Base-by-base conservation (phyloP, 1,140 invertebrate genomes). In the Pseudomyrmex gracilis region DNA sequence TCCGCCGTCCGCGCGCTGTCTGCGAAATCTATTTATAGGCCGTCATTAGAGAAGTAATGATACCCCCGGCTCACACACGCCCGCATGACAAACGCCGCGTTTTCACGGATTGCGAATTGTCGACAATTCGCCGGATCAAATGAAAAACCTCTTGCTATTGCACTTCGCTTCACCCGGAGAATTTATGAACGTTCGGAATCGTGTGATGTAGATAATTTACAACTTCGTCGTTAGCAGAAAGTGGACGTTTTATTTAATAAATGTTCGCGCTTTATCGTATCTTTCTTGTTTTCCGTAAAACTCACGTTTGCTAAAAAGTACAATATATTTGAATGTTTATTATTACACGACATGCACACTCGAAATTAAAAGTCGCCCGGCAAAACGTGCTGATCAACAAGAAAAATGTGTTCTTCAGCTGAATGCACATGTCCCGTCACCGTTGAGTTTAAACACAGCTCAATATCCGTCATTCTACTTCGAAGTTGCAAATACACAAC, bases 1-100 rank as follows among this genome's bases (percentile, higher is more conserved):
- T 60, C 66, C 17, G 15, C 53, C n/a, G 15, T 22, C 5, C 34
- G 4, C 34, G 34, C 12, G 47, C 60, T 49, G 47, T 70, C 66
- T 34, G 53, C 12, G 2, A 45, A 80, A 80, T 58, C 66, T 58
- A 80, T 80, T 80, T 71, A 71, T 49, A 58, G 43, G 15, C 20
- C 47, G 64, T 20, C 34, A 78, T 78, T 78, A 70, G 15, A 47
- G 64, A 12, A 45, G 51, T 78, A 58, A 78, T 78, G 20, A 80
- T 60, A 15, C 68, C 15, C 7, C 15, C 7, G 53, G 34, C 34
- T 34, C 34, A 34, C 34, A 0, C 34, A 4, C 43, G 13, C 10
- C 17, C 43, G 34, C 43, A 57, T 78, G 20, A 78, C 74, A 55
- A 47, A 57, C 12, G 20, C 49, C 43, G 53, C 43, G n/a, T 68